Percentiles rank a stretch among this genome's conserved stretches.
Conservation (phyloP, 2,888 invertebrate genomes). For the Cotesia congregata region DNA sequence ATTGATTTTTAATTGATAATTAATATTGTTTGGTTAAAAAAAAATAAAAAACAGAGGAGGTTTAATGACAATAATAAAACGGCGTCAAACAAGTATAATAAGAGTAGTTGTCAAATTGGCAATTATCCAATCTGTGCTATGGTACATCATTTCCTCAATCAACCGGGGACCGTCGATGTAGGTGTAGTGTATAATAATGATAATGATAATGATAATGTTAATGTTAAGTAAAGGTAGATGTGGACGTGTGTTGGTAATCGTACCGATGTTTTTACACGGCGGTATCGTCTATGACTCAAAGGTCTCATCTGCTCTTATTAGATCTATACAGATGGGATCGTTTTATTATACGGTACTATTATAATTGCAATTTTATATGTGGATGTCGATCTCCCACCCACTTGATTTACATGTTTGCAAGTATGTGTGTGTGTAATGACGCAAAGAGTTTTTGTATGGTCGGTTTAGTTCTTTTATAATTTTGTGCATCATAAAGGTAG, state of each 20-base stretch:
- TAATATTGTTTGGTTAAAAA: neutral
- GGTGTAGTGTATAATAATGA: conserved; percentile 37
- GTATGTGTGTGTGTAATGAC: conserved; percentile 1
- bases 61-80: conserved; percentile 43
- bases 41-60: conserved; percentile 23
- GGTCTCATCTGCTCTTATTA: neutral
- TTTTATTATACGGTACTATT: conserved; percentile 29
- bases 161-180: conserved; percentile 43
- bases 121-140: conserved; percentile 52
- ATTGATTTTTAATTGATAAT: too few species aligned
- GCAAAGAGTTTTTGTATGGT: too few species aligned
- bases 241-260: too few species aligned
- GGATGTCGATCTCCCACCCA: conserved; percentile 24
- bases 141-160: conserved; percentile 56
- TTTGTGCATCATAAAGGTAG: too few species aligned
- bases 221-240: conserved; percentile 19
- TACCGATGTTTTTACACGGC: neutral
- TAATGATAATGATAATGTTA: conserved; percentile 18
- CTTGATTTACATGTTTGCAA: neutral
- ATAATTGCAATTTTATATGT: conserved; percentile 39
- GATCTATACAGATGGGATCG: neutral
- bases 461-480: too few species aligned
- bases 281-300: conserved; percentile 34
- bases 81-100: conserved; percentile 50
- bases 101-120: conserved; percentile 49